phyloP scores from a whole-genome alignment of 2,113 vertebrate species.

The Nothoprocta pentlandii region DNA sequence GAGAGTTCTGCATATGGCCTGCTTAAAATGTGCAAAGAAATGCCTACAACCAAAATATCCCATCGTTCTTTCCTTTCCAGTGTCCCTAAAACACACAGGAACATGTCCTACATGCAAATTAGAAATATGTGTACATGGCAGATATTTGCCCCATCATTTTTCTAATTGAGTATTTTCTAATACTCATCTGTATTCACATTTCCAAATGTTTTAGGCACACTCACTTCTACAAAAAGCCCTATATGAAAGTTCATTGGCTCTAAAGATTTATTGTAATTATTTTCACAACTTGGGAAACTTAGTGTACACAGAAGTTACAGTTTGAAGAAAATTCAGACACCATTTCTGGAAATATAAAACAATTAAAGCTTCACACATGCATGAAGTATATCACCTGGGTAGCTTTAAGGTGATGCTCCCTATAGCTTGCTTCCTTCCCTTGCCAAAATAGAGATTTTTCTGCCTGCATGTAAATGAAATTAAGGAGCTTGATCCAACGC shows the following conservation, averaged over 20 bases:
- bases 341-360: background rate
- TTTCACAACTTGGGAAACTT: background rate
- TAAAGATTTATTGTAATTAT: background rate
- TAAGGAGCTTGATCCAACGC: background rate
- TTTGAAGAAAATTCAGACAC: background rate
- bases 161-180: background rate
- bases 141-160: background rate
- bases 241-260: background rate
- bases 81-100: background rate
- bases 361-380: background rate
- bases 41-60: background rate
- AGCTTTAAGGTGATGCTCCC: background rate
- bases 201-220: background rate
- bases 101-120: background rate
- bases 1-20: background rate
- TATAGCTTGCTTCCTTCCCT: background rate
- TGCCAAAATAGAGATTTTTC: background rate
- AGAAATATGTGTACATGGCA: background rate
- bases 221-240: background rate
- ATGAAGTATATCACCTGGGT: background rate
- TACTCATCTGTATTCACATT: background rate
- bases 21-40: background rate
- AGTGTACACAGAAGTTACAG: background rate
- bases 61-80: background rate
- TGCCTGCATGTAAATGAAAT: slow-evolving; percentile 6